Percentiles rank a stretch among this genome's conserved stretches.
These are phyloP conservation scores for Hucho hucho DNA, from an alignment of 2,113 vertebrate genomes.

Conservation along the genomic window DNA sequence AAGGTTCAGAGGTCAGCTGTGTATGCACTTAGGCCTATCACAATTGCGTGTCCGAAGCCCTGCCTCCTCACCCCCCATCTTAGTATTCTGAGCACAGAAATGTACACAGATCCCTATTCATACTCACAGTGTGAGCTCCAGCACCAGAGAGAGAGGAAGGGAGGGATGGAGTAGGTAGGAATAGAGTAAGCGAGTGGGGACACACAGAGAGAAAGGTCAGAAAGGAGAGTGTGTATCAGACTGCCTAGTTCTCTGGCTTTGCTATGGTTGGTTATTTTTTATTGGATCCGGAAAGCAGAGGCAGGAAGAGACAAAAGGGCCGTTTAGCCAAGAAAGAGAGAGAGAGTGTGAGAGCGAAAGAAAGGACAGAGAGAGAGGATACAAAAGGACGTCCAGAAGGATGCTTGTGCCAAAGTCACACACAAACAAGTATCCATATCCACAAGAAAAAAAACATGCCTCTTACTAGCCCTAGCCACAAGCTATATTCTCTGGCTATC, in stretches of 20 bases:
- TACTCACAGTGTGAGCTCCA: constrained; percentile 61
- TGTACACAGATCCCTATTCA: constrained; percentile 77
- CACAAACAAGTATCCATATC: constrained; percentile 39
- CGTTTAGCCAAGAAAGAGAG: constrained; percentile 32
- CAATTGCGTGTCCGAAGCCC: constrained; percentile 42
- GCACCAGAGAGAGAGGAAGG: constrained; percentile 29
- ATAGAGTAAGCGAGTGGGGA: not conserved
- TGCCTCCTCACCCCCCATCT: constrained; percentile 52
- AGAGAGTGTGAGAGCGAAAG: constrained; percentile 7
- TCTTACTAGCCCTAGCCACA: not conserved
- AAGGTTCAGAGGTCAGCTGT: constrained; percentile 68
- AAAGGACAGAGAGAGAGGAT: not conserved
- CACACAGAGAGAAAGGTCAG: constrained; percentile 47
- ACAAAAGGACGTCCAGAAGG: constrained; percentile 5
- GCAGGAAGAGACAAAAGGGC: constrained; percentile 44
- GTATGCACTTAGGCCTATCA: constrained; percentile 60
- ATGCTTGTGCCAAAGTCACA: not conserved
- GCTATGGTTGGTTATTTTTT: constrained; percentile 42
- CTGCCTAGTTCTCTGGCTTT: constrained; percentile 43
- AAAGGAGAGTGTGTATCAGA: constrained; percentile 61
- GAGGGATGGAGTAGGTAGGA: constrained; percentile 8
- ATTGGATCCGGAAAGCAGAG: constrained; percentile 50
- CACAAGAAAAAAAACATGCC: constrained; percentile 8
- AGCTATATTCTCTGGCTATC: not conserved
- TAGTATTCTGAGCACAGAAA: constrained; percentile 72